phyloP scores from a whole-genome alignment of 2,113 vertebrate species.

The Takifugu flavidus region DNA sequence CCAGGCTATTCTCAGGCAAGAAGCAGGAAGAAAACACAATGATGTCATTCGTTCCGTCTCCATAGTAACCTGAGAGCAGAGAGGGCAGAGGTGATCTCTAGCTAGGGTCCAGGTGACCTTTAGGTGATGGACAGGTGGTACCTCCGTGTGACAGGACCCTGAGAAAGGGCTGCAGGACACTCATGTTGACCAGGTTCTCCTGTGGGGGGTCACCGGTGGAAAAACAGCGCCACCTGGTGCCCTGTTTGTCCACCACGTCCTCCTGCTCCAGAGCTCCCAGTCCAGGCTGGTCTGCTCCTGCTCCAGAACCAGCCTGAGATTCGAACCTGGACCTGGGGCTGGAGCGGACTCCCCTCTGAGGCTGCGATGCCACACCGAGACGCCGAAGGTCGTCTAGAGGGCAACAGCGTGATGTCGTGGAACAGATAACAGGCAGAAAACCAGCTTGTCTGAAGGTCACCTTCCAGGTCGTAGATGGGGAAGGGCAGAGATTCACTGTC shows the following conservation, averaged over 20 bases:
- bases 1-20: conserved; percentile 73
- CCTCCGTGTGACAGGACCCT: conserved; percentile 81
- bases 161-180: conserved; percentile 75
- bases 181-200: conserved; percentile 78
- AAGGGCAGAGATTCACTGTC: conserved; percentile 77
- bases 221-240: conserved; percentile 79
- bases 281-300: conserved; percentile 31
- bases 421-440: not conserved
- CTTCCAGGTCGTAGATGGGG: conserved; percentile 68
- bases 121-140: conserved; percentile 33
- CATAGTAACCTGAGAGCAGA: conserved; percentile 75
- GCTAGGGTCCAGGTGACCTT: not conserved
- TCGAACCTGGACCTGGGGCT: not conserved
- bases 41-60: conserved; percentile 76
- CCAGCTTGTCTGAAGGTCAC: conserved; percentile 70
- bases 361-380: conserved; percentile 32
- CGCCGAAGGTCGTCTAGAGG: conserved; percentile 72
- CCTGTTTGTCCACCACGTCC: conserved; percentile 69
- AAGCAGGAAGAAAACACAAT: conserved; percentile 83
- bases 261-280: conserved; percentile 52
- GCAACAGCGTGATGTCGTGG: not conserved
- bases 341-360: not conserved
- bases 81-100: not conserved
- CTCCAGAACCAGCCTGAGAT: conserved; percentile 5
- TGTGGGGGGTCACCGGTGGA: conserved; percentile 46